A percentile compares a stretch with the other conserved stretches of the same genome.
Conservation (phyloP, 2,113 vertebrate genomes). For the Balaeniceps rex region DNA sequence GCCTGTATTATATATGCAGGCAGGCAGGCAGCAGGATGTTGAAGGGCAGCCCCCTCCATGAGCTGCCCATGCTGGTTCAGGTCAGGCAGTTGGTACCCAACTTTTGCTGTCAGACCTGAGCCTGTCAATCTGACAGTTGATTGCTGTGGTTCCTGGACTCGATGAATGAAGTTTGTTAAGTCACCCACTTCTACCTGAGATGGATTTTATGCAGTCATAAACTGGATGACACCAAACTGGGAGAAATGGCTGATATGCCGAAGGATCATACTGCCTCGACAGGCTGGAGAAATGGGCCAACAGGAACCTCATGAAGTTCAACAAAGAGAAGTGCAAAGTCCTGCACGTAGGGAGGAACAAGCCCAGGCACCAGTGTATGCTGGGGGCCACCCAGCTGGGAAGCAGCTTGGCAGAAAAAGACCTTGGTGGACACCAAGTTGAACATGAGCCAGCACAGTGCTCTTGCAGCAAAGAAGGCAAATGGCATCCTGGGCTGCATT, state of each 20-base stretch:
- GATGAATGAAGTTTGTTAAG: background rate
- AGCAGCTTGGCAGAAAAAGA: background rate
- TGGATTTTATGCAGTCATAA: background rate
- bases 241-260: accelerated
- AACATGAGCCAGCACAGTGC: background rate
- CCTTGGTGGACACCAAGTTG: background rate
- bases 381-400: background rate
- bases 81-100: background rate
- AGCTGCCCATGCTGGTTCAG: accelerated
- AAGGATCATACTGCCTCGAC: background rate
- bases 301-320: background rate
- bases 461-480: background rate
- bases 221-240: background rate
- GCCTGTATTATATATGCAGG: background rate
- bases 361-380: background rate
- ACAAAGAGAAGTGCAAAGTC: background rate
- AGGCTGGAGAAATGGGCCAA: background rate
- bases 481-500: background rate
- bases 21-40: accelerated
- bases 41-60: background rate
- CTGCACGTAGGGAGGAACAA: background rate
- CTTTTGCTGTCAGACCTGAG: background rate
- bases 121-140: background rate
- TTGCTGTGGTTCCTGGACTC: background rate
- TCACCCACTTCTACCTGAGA: background rate